Evolutionary conservation across 2,113 vertebrate species (phyloP).

Genomic region (Sorex araneus): DNA sequence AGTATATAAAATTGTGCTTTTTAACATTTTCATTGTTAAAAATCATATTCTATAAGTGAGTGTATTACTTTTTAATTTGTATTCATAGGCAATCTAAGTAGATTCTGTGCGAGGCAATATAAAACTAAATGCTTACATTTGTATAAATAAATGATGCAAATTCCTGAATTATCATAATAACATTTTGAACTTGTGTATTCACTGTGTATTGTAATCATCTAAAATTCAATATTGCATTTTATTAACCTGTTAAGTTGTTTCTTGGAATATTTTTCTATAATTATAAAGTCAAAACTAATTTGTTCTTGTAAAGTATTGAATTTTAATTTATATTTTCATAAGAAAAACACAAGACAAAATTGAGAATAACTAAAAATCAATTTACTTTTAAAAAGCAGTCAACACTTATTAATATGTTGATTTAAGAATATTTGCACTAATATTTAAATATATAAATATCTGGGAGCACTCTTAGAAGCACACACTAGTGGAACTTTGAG

Average conservation of each 20-base stretch:
- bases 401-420: background rate
- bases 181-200: background rate
- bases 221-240: background rate
- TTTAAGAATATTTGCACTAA: background rate
- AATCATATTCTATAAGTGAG: background rate
- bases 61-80: background rate
- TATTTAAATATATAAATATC: background rate
- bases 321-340: background rate
- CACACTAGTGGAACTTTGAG: background rate
- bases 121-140: background rate
- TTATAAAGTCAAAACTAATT: background rate
- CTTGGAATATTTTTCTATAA: background rate
- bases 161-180: background rate
- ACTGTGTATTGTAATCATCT: background rate
- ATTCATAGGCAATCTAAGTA: background rate
- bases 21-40: background rate
- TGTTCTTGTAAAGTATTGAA: background rate
- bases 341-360: background rate
- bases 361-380: background rate
- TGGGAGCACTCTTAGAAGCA: background rate
- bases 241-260: background rate
- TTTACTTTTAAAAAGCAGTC: background rate
- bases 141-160: conserved; percentile 5
- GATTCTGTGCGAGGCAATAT: background rate
- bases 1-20: background rate